Percentiles rank a stretch among this genome's conserved stretches.
Conservation (phyloP, 2,797 vertebrate species). For the Tapirus indicus region DNA sequence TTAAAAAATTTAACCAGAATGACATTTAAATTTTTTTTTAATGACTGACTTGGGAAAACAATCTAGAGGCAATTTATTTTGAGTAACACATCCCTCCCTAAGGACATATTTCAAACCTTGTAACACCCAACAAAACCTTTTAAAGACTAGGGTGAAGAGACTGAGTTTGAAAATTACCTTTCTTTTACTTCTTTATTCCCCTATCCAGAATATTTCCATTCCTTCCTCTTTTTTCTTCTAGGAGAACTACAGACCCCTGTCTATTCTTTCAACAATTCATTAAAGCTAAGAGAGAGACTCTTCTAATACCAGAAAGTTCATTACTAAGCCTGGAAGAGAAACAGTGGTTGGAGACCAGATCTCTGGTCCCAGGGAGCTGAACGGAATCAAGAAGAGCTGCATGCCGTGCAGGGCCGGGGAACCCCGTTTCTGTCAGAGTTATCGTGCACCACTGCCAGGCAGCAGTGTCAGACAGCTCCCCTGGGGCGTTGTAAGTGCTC, state of each 20-base stretch:
- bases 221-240: neutral
- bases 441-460: neutral
- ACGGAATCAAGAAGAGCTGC: neutral
- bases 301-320: neutral
- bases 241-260: neutral
- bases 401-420: neutral
- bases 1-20: neutral
- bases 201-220: neutral
- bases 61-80: neutral
- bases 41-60: neutral
- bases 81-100: neutral
- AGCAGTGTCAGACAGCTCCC: neutral
- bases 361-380: neutral
- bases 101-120: neutral
- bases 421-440: neutral
- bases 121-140: neutral
- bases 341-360: neutral
- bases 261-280: slow-evolving; percentile 1
- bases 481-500: neutral
- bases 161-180: neutral
- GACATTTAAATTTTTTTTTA: neutral
- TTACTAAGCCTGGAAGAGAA: neutral
- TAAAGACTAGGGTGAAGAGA: neutral
- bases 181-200: neutral
- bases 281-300: neutral